phyloP scores from a whole-genome alignment of 2,797 vertebrate species.

The Notolepis coatsorum region DNA sequence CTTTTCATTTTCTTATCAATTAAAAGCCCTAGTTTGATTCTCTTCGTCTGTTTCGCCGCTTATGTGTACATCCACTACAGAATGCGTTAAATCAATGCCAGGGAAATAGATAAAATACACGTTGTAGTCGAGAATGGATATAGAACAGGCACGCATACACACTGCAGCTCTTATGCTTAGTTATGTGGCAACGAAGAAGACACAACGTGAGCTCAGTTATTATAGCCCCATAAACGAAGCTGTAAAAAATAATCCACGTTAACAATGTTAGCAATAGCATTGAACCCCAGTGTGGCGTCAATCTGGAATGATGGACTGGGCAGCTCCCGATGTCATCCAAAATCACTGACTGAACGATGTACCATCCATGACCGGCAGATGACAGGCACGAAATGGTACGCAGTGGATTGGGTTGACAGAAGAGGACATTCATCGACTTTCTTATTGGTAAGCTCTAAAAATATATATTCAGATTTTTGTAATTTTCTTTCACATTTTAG shows the following conservation, averaged over 20 bases:
- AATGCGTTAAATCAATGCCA: slow-evolving; percentile 42
- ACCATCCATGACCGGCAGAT: slow-evolving; percentile 32
- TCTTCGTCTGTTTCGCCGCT: slow-evolving; percentile 73
- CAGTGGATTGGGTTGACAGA: too few relatives aligned
- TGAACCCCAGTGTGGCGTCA: slow-evolving; percentile 50
- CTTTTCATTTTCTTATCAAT: slow-evolving; percentile 74
- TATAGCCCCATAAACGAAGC: too few relatives aligned
- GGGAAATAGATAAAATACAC: neutral
- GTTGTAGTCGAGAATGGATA: too few relatives aligned
- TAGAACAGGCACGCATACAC: too few relatives aligned
- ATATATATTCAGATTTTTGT: neutral
- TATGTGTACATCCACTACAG: slow-evolving; percentile 76
- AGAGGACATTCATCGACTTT: neutral
- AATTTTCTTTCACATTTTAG: neutral
- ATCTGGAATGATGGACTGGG: slow-evolving; percentile 59
- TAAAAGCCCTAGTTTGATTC: slow-evolving; percentile 74
- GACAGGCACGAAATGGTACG: too few relatives aligned
- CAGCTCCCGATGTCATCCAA: slow-evolving; percentile 61
- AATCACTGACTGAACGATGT: too few relatives aligned
- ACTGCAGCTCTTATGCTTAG: too few relatives aligned
- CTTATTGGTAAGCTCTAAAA: slow-evolving; percentile 43
- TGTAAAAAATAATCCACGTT: too few relatives aligned
- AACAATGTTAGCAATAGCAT: too few relatives aligned
- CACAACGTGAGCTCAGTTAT: too few relatives aligned
- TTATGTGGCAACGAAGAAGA: neutral